phyloP scores from a whole-genome alignment of 2,888 invertebrate species.

The Eilema sororculum region DNA sequence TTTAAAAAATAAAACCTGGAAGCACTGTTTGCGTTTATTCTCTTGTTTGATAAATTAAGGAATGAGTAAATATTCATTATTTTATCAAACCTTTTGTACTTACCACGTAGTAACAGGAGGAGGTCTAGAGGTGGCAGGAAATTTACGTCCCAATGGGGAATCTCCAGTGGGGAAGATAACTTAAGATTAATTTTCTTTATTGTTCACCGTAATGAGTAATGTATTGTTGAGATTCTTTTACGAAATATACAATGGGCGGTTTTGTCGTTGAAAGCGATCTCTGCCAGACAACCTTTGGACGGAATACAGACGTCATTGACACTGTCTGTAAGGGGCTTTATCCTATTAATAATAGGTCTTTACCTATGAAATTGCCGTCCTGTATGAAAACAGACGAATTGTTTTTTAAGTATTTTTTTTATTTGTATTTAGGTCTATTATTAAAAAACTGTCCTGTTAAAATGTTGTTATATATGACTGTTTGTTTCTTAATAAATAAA shows the following conservation, averaged over 20 bases:
- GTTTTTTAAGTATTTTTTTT: too few species aligned
- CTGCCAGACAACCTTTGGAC: background rate
- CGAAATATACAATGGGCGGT: background rate
- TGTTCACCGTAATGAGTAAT: background rate
- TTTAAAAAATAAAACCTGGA: constrained; percentile 23
- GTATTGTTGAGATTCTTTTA: background rate
- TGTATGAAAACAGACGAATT: too few species aligned
- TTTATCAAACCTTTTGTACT: constrained; percentile 13
- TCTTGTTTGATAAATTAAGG: constrained; percentile 22
- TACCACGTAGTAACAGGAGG: background rate
- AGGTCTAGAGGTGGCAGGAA: background rate
- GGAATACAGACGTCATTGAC: background rate
- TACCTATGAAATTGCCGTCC: too few species aligned
- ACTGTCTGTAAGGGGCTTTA: too few species aligned
- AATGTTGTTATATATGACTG: too few species aligned
- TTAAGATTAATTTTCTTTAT: background rate
- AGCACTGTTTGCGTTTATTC: constrained; percentile 27
- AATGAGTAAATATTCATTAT: constrained; percentile 15
- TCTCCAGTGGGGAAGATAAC: background rate
- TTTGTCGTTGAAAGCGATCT: background rate
- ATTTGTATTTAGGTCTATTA: too few species aligned
- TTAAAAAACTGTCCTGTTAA: too few species aligned
- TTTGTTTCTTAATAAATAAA: too few species aligned
- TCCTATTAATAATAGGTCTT: too few species aligned
- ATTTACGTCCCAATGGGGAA: background rate